phyloP scores from a whole-genome alignment of 2,113 vertebrate species.

The Garra rufa region DNA sequence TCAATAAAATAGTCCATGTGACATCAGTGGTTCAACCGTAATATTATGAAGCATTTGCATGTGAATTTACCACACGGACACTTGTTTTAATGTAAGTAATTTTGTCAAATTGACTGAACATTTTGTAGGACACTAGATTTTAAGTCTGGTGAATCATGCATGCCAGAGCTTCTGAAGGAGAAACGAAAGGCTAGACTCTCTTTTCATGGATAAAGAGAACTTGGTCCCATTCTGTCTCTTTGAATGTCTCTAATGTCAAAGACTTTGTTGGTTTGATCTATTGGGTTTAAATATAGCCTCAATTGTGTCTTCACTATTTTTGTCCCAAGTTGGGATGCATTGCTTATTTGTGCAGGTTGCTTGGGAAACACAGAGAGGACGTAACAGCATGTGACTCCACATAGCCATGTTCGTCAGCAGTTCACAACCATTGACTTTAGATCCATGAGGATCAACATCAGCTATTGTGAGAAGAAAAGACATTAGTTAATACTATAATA shows the following conservation, averaged over 20 bases:
- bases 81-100: not conserved
- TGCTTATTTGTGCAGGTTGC: slow-evolving; percentile 45
- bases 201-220: not conserved
- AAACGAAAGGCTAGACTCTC: not conserved
- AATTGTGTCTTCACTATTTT: slow-evolving; percentile 43
- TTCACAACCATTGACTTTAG: not conserved
- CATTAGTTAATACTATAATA: not conserved
- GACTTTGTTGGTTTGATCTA: slow-evolving; percentile 20
- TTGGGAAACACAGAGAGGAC: slow-evolving; percentile 21
- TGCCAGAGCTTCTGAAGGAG: not conserved
- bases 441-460: not conserved
- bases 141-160: not conserved
- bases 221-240: not conserved
- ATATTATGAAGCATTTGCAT: no score
- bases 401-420: not conserved
- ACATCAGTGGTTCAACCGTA: no score
- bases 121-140: not conserved
- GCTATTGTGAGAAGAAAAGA: not conserved
- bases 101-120: not conserved
- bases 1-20: no score
- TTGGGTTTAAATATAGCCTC: slow-evolving; percentile 46
- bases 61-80: not conserved
- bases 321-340: slow-evolving; percentile 9
- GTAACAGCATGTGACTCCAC: not conserved
- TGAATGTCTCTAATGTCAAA: slow-evolving; percentile 17